Evolutionary conservation across 2,113 vertebrate species (phyloP).

Genomic region (Collichthys lucidus): DNA sequence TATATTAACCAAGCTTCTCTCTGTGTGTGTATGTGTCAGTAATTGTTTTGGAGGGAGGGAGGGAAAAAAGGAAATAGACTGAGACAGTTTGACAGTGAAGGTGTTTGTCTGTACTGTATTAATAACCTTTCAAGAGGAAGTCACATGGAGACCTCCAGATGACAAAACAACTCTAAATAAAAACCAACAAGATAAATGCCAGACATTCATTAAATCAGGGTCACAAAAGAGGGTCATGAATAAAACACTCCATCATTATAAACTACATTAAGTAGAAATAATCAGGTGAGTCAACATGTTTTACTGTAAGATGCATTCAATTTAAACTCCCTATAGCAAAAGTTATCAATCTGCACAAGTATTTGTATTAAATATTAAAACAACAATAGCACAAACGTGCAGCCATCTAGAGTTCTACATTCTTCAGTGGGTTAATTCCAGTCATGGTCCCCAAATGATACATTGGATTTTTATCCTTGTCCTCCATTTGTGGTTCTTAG

Average conservation of each 20-base stretch:
- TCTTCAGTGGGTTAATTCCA: no score
- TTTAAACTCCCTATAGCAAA: background rate
- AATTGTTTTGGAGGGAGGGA: background rate
- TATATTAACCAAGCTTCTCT: constrained; percentile 1
- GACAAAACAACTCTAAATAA: constrained; percentile 24
- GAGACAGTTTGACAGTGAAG: constrained; percentile 4
- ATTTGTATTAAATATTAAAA: no score
- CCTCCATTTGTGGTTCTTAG: no score
- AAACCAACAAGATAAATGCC: constrained; percentile 30
- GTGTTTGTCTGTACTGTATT: constrained; percentile 14
- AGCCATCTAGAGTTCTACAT: no score
- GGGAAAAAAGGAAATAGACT: no score
- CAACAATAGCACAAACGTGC: no score
- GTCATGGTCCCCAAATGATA: no score
- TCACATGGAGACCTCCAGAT: background rate
- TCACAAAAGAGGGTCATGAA: constrained; percentile 25
- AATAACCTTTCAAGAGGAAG: constrained; percentile 22
- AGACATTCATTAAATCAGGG: constrained; percentile 34
- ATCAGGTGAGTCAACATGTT: background rate
- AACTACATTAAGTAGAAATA: background rate
- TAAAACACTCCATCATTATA: constrained; percentile 7
- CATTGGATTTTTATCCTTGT: no score
- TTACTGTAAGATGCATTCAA: background rate
- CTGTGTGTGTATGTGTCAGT: background rate
- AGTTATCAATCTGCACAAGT: background rate